A percentile compares a stretch with the other conserved stretches of the same genome.
phyloP scores from a whole-genome alignment of 2,888 invertebrate genomes.

The Pristionchus arcanus region DNA sequence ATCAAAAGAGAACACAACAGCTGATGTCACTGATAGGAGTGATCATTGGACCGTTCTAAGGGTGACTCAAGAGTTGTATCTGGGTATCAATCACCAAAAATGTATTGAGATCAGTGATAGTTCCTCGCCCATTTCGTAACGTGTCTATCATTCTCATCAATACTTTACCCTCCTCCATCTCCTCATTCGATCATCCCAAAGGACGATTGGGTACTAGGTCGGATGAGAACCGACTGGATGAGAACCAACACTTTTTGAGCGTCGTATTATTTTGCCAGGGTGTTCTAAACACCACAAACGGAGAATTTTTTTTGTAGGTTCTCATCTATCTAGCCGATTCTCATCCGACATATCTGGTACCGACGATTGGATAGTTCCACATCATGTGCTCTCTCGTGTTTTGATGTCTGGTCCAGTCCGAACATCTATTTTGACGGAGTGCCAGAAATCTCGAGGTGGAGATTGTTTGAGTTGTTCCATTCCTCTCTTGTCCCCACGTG shows the following conservation, averaged over 20 bases:
- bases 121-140: not conserved
- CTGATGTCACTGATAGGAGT: not conserved
- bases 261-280: too few species aligned
- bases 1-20: not conserved
- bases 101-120: not conserved
- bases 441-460: not conserved
- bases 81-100: not conserved
- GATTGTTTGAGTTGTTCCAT: slow-evolving; percentile 11
- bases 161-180: not conserved
- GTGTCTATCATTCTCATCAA: not conserved
- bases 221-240: too few species aligned
- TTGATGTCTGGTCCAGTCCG: not conserved
- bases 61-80: not conserved
- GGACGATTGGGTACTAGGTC: not conserved
- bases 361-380: slow-evolving; percentile 29
- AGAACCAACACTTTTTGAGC: too few species aligned
- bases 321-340: too few species aligned
- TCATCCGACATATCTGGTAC: too few species aligned
- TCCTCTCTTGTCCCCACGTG: slow-evolving; percentile 18
- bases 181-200: not conserved
- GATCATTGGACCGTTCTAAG: not conserved
- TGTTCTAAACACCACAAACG: too few species aligned
- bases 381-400: not conserved
- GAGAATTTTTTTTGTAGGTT: too few species aligned
- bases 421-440: not conserved